These are phyloP conservation scores for Tragulus kanchil DNA, from an alignment of 2,113 vertebrate species.

Conservation along the genomic window DNA sequence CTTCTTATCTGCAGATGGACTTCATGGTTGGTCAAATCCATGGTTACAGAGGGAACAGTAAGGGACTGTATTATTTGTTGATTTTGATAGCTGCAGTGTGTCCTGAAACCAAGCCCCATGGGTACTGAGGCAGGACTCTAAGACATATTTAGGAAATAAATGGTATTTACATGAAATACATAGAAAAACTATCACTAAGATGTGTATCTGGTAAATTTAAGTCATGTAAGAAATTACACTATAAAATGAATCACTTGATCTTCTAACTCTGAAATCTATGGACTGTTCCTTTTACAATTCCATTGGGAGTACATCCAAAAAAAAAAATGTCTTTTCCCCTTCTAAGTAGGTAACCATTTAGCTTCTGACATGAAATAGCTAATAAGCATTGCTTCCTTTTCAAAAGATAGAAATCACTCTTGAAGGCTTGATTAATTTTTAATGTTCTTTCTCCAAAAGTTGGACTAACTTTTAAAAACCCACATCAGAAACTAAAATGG, in stretches of 20 bases:
- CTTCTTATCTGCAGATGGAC: neutral
- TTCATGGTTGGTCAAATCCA: neutral
- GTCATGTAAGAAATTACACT: neutral
- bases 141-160: neutral
- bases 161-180: neutral
- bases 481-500: conserved; percentile 77
- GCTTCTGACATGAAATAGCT: conserved; percentile 67
- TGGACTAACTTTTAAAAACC: conserved; percentile 79
- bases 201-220: neutral
- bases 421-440: conserved; percentile 86
- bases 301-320: neutral
- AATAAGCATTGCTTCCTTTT: conserved; percentile 71
- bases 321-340: neutral
- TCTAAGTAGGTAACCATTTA: conserved; percentile 58
- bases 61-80: neutral
- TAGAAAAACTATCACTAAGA: neutral
- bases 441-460: conserved; percentile 82
- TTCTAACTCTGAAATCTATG: conserved; percentile 20
- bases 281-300: neutral
- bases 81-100: neutral
- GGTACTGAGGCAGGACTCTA: neutral
- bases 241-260: conserved; percentile 6
- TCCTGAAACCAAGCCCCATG: neutral
- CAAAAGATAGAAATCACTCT: conserved; percentile 76
- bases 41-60: neutral